Base-by-base conservation (phyloP, 1,140 invertebrate genomes). In the Lepeophtheirus salmonis region DNA sequence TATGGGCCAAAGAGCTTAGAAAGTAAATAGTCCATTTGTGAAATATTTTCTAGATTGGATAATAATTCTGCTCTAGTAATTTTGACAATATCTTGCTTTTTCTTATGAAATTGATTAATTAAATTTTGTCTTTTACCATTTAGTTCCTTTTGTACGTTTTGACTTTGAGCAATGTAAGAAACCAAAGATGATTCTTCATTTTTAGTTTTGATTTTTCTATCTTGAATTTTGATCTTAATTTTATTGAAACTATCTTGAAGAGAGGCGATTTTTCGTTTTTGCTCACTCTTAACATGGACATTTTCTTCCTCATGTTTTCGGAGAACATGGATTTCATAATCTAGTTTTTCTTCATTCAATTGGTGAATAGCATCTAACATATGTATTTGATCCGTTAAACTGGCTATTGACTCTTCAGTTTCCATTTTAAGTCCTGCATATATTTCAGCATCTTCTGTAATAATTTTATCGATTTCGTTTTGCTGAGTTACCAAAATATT, bases 281-380 rank as follows among this genome's bases (percentile, higher is more conserved):
- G 59, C n/a, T 61, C 59, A 14, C 41, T 14, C 25, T 61, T 61
- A 18, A 61, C 49, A 18, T 55, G 20, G 17, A 13, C 50, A 25
- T 52, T 61, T 55, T 61, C 59, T 16, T 61, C 59, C 25, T 61
- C 59, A 16, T 61, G 59, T 25, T 61, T 61, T 2, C 49, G 48
- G 3, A 61, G 50, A 2, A 61, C 59, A 41, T 61, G 59, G 25
- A 61, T 61, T 17, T 61, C 59, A 50, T 61, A 61, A 18, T 61
- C 59, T 14, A 57, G 30, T 14, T 25, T 24, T n/a, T 57, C 55
- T 25, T 57, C 55, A 25, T 57, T 57, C 55, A 57, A 17, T 6
- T 24, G 26, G 21, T 57, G 23, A 17, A 57, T 23, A 16, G 55
- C 23, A 20, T 30, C 23, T 21, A 57, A n/a, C 2, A 57, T 6